These are phyloP conservation scores for Psix sp. DNA, from an alignment of 1,140 invertebrate species.

Conservation along the genomic window DNA sequence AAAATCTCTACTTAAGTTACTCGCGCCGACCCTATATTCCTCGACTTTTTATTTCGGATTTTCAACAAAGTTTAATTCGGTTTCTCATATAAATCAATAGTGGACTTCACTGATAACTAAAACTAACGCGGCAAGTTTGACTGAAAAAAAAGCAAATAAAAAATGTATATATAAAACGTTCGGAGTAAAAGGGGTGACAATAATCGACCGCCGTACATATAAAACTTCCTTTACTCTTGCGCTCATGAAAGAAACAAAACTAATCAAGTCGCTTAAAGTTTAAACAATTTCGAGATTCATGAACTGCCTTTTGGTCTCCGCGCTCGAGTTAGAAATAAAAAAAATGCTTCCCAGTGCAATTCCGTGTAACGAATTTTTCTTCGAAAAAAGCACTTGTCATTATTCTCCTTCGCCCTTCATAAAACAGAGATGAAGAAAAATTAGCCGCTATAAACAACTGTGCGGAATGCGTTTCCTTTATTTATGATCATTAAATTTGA, in stretches of 20 bases:
- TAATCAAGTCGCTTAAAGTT: constrained; percentile 50
- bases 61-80: constrained; percentile 47
- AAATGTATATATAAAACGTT: not conserved
- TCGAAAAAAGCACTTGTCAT: constrained; percentile 16
- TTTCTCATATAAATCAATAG: constrained; percentile 50
- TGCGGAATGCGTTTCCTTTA: constrained; percentile 17
- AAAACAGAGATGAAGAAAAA: constrained; percentile 35
- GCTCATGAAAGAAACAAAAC: constrained; percentile 39
- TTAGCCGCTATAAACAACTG: constrained; percentile 34
- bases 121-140: constrained; percentile 36
- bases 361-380: constrained; percentile 27
- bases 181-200: constrained; percentile 8
- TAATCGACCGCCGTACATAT: constrained; percentile 28
- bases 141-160: constrained; percentile 13
- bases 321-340: constrained; percentile 10
- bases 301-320: constrained; percentile 25
- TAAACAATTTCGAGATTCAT: constrained; percentile 49
- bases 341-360: constrained; percentile 11
- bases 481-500: constrained; percentile 4
- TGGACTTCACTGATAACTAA: constrained; percentile 52
- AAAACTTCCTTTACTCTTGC: constrained; percentile 26
- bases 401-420: constrained; percentile 36
- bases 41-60: constrained; percentile 37
- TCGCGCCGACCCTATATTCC: constrained; percentile 5
- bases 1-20: constrained; percentile 14